Base-by-base conservation (phyloP, 2,113 vertebrate species). In the Larimichthys crocea region DNA sequence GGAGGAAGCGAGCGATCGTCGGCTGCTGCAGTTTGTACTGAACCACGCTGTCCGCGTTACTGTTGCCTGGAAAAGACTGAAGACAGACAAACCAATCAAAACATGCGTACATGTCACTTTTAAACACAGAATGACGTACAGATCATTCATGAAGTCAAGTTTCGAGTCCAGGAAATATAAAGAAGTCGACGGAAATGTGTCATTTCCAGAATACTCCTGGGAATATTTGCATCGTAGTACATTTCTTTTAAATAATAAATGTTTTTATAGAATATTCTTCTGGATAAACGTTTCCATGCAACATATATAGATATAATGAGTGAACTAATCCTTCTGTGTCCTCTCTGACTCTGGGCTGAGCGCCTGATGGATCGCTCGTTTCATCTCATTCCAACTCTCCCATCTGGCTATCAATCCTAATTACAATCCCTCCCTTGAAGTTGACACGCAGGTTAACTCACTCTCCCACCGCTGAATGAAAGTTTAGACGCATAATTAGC, bases 1-100 rank as follows among this genome's bases (percentile, higher is more conserved):
- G 88, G 19, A 93, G 89, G 81, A 90, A 93, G 68, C 91, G 91
- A 61, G 92, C 91, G 14, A 90, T 53, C 0, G 82, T 84, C 5
- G 89, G 74, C 75, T 87, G 90, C 83, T 89, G 90, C 80, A 93
- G 90, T 10, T 92, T 90, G 84, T 91, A 80, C 81, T 89, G 91
- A n/a, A 93, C 91, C 76, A 93, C 92, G 1, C 81, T 92, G 86
- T 90, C 88, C 24, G 91, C 88, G 22, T 92, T 92, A 44, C 71
- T 87, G 88, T 92, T 92, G 6, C 90, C 88, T 71, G 90, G 88
- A 60, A 91, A 91, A 49, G 73, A 84, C 90, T 91, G 74, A 22
- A 60, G 31, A 61, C 50, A 82, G 56, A 63, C 50, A 74, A 3
- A 22, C 56, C 22, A n/a, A 24, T 12, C 12, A 49, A 14, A 46